These are phyloP conservation scores for Yponomeuta malinellus DNA, from an alignment of 2,888 invertebrate genomes.

Conservation along the genomic window DNA sequence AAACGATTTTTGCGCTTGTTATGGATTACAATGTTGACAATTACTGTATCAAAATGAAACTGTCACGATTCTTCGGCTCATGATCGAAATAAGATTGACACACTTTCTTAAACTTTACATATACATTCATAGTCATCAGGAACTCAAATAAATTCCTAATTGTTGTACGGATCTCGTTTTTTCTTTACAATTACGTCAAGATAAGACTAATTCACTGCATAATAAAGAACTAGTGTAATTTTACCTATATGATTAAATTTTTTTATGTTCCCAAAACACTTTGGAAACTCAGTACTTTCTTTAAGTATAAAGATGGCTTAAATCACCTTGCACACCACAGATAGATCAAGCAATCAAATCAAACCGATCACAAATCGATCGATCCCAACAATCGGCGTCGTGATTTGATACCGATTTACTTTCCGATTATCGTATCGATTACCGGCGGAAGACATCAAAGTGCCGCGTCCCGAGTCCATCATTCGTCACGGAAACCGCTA, in stretches of 20 bases:
- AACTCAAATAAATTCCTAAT: no score
- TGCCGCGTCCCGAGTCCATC: slow-evolving; percentile 28
- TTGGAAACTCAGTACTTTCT: not conserved
- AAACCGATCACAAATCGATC: slow-evolving; percentile 55
- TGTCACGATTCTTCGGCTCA: not conserved
- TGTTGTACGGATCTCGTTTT: no score
- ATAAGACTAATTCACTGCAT: no score
- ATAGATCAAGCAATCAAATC: slow-evolving; percentile 26
- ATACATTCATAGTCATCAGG: no score
- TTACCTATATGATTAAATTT: no score
- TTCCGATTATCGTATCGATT: slow-evolving; percentile 43
- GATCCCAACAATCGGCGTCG: slow-evolving; percentile 41
- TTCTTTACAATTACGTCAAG: no score
- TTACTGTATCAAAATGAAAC: not conserved
- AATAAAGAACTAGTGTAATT: no score
- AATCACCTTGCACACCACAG: slow-evolving; percentile 10
- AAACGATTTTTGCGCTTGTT: not conserved
- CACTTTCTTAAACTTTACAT: no score
- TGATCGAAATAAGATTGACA: no score
- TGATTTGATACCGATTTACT: slow-evolving; percentile 55
- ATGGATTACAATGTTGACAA: not conserved
- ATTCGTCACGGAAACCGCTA: slow-evolving; percentile 56
- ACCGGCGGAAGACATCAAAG: slow-evolving; percentile 45
- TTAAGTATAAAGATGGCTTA: slow-evolving; percentile 23
- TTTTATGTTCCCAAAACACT: not conserved